A percentile compares a stretch with the other conserved stretches of the same genome.
These are phyloP conservation scores for Heterochromis multidens DNA, from an alignment of 2,113 vertebrate genomes.

Conservation along the genomic window DNA sequence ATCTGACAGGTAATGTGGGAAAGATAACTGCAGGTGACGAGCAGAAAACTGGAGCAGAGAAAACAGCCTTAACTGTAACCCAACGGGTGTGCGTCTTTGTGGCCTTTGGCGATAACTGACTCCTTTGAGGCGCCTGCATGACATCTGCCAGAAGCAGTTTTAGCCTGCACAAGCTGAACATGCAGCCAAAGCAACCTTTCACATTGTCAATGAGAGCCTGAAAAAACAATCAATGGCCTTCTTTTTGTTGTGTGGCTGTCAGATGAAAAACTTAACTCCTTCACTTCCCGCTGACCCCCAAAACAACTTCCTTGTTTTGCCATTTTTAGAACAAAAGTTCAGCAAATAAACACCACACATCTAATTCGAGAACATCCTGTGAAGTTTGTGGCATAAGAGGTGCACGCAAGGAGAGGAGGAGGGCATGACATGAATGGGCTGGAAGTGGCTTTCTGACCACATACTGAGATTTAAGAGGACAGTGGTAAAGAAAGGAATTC, in stretches of 20 bases:
- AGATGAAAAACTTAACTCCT: neutral
- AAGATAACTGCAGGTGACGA: neutral
- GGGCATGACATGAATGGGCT: conserved; percentile 32
- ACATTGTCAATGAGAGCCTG: neutral
- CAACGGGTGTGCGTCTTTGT: neutral
- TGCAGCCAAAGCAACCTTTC: neutral
- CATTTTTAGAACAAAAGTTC: conserved; percentile 44
- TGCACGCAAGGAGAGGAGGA: neutral
- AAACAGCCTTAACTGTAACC: neutral
- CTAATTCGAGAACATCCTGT: conserved; percentile 45
- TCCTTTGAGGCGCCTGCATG: neutral
- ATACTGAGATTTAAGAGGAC: conserved; percentile 47
- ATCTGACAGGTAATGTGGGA: neutral
- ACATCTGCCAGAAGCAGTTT: neutral
- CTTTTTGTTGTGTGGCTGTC: neutral
- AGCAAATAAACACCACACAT: conserved; percentile 45
- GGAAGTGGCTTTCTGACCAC: conserved; percentile 49
- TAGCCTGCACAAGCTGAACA: neutral
- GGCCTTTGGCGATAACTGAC: neutral
- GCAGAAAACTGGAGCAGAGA: neutral
- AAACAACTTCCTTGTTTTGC: neutral
- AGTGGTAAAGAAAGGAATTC: conserved; percentile 35
- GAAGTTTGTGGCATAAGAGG: conserved; percentile 31
- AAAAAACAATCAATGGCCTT: neutral
- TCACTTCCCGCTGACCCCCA: conserved; percentile 14